Conservation (phyloP, 2,797 vertebrate species). For the Miichthys miiuy region DNA sequence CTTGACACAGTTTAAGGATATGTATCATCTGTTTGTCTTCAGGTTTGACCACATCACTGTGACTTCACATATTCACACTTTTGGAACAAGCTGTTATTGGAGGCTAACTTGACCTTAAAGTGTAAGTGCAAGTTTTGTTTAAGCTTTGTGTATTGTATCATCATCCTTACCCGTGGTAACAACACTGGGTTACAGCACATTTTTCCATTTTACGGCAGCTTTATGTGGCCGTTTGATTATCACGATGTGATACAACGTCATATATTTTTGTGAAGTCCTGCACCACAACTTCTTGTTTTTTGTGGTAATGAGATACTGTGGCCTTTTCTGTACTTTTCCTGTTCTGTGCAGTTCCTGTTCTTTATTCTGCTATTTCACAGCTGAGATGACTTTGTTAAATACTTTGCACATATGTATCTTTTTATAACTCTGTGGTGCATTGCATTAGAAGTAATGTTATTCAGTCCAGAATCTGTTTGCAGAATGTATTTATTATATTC, state of each 20-base stretch:
- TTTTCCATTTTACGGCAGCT: not conserved
- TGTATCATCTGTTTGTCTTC: constrained; percentile 9
- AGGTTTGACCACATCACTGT: constrained; percentile 82
- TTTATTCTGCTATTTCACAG: not conserved
- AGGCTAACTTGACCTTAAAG: constrained; percentile 17
- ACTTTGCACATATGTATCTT: not conserved
- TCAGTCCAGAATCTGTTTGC: not conserved
- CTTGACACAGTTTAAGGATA: not conserved
- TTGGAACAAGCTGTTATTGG: constrained; percentile 24
- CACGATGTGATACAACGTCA: not conserved
- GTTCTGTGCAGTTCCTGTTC: constrained; percentile 32
- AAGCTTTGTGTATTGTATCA: not conserved
- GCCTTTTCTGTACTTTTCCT: not conserved
- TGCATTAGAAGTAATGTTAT: not conserved
- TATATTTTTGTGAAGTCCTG: constrained; percentile 12
- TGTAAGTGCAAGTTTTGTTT: constrained; percentile 58
- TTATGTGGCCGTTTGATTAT: not conserved
- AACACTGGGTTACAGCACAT: not conserved
- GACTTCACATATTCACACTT: constrained; percentile 56
- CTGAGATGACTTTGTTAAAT: not conserved
- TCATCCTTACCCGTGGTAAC: not conserved
- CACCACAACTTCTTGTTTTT: constrained; percentile 44
- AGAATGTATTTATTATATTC: not conserved
- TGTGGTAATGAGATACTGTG: not conserved
- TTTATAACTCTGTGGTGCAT: not conserved